Evolutionary conservation across 2,113 vertebrate species (phyloP).

Genomic region (Plecturocebus donacophilus): DNA sequence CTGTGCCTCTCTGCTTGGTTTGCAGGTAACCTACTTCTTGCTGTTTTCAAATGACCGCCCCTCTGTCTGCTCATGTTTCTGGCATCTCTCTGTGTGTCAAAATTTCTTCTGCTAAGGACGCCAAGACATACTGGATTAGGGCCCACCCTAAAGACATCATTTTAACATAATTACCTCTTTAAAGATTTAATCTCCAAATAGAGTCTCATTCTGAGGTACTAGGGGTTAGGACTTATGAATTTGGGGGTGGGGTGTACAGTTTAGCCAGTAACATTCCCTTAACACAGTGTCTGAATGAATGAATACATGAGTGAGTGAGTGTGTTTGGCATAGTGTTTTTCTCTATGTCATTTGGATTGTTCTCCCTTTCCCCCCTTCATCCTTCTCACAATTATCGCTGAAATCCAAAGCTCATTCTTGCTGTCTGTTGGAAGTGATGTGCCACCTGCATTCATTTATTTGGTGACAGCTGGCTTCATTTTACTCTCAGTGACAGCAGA

Average conservation of each 20-base stretch:
- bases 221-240: neutral
- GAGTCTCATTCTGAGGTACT: neutral
- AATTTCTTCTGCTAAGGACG: neutral
- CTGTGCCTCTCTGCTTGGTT: neutral
- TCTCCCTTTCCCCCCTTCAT: neutral
- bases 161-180: neutral
- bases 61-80: neutral
- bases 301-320: neutral
- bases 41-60: no score
- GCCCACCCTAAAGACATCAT: neutral
- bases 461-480: neutral
- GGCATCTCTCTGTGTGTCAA: neutral
- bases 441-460: neutral
- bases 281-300: neutral
- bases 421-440: neutral
- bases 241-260: neutral
- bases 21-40: neutral
- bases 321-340: no score
- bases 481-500: neutral
- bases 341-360: neutral
- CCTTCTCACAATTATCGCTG: neutral
- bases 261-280: neutral
- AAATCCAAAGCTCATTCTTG: conserved; percentile 27
- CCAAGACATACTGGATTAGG: neutral
- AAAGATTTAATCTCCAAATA: neutral